phyloP scores from a whole-genome alignment of 2,888 invertebrate species.

The Rhagonycha fulva region DNA sequence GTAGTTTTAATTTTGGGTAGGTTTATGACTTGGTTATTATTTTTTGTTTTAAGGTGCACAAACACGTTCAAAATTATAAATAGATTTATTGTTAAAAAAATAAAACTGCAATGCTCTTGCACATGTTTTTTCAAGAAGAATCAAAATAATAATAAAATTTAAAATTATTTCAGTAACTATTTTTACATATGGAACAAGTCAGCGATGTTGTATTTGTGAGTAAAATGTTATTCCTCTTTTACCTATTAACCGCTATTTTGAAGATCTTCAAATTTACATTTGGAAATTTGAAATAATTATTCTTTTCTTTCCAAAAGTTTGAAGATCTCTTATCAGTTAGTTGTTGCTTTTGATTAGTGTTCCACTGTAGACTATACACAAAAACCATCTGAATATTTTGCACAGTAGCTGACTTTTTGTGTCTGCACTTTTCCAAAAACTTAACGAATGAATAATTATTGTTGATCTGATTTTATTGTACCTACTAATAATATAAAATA shows the following conservation, averaged over 20 bases:
- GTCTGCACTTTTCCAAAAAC: background rate
- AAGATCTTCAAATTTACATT: background rate
- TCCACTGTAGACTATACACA: too few relatives aligned
- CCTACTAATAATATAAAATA: too few relatives aligned
- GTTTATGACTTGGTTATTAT: background rate
- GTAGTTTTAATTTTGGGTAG: background rate
- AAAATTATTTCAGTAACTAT: conserved; percentile 16
- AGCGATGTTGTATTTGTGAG: conserved; percentile 19
- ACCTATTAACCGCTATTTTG: background rate
- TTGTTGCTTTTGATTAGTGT: background rate
- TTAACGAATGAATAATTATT: too few relatives aligned
- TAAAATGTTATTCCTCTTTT: background rate
- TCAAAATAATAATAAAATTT: background rate
- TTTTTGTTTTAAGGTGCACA: background rate
- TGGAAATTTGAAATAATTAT: too few relatives aligned
- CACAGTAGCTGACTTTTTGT: background rate
- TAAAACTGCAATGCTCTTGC: background rate
- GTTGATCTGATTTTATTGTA: too few relatives aligned
- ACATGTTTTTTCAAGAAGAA: background rate
- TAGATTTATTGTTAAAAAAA: background rate
- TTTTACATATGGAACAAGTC: conserved; percentile 21
- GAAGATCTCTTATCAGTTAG: background rate
- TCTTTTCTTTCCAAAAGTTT: background rate
- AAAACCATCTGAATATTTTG: background rate
- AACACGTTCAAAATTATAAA: background rate